These are phyloP conservation scores for Calonectris borealis DNA, from an alignment of 2,113 vertebrate species.

Conservation along the genomic window DNA sequence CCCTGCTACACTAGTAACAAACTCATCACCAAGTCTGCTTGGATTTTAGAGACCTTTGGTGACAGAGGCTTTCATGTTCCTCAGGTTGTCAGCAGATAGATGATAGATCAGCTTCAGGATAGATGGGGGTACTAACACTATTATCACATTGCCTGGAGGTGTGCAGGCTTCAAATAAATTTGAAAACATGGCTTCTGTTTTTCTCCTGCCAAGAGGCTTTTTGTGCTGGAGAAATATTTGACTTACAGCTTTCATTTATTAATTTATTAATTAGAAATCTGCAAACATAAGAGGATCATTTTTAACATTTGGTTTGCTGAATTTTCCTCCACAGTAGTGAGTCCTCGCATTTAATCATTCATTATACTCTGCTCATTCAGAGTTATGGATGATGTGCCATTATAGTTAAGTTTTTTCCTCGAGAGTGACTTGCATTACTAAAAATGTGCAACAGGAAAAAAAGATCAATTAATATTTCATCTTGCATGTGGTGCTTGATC, in stretches of 20 bases:
- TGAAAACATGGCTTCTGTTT: not conserved
- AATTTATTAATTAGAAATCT: not conserved
- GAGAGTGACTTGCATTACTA: not conserved
- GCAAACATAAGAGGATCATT: not conserved
- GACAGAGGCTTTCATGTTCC: not conserved
- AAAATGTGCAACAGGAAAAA: not conserved
- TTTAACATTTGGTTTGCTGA: not conserved
- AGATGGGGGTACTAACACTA: not conserved
- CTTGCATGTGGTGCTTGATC: not conserved
- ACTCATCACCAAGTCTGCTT: not conserved
- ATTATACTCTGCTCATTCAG: not conserved
- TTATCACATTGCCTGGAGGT: not conserved
- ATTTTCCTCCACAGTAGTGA: not conserved
- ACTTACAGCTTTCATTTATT: not conserved
- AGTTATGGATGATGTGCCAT: not conserved
- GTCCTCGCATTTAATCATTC: not conserved
- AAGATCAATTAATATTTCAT: not conserved
- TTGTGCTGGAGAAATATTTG: not conserved
- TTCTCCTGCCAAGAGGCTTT: not conserved
- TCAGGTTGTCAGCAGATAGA: not conserved
- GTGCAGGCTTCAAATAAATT: not conserved
- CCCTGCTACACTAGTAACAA: not conserved
- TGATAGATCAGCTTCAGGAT: not conserved
- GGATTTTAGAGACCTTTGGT: not conserved
- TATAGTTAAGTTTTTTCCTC: not conserved